Evolutionary conservation across 2,797 vertebrate genomes (phyloP), one percentile per base, ranked within the genome.

Genomic region (Gila robusta): DNA sequence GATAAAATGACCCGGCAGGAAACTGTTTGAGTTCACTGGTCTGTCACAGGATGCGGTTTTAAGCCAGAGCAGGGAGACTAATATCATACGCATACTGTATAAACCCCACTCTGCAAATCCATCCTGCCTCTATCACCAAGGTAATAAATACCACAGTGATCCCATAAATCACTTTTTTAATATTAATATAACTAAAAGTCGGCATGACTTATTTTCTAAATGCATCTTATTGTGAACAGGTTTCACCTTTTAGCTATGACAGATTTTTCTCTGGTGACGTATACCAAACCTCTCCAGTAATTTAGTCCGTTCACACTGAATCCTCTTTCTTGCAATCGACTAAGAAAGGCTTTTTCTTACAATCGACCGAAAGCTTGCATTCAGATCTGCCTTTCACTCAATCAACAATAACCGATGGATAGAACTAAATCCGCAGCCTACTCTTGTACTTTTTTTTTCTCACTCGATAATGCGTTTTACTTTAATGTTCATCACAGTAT

Each of bases 131-230:
- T 79, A 83, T 92, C 90, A 81, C 83, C 71, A 73, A 81, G 41
- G 79, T 89, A 91, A 91, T 89, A 91, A 91, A 90, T 82, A 87
- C 86, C 39, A 86, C 23, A 78, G 86, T 85, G 21, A 32, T 69
- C 9, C 4, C 67, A 69, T 37, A 37, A 32, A 69, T 37, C 14
- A 6, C 16, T 67, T 69, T 37, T 37, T 21, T 21, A 4, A 37
- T 17, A 23, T 23, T 21, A 37, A 66, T 66, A 32, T 32, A 66
- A 66, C 12, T 7, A 7, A 66, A 69, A 37, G 17, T 37, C 35
- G 4, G 32, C 86, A 88, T 88, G 89, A 86, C 84, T 14, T 47
- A 16, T 47, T 14, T 47, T 47, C 12, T 14, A 47, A 47, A 47
- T 47, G 12, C 14, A 5, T 47, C 26, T 28, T 28, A 28, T 64